Base-by-base conservation (phyloP, 1,140 invertebrate genomes). In the Camponotus pennsylvanicus region DNA sequence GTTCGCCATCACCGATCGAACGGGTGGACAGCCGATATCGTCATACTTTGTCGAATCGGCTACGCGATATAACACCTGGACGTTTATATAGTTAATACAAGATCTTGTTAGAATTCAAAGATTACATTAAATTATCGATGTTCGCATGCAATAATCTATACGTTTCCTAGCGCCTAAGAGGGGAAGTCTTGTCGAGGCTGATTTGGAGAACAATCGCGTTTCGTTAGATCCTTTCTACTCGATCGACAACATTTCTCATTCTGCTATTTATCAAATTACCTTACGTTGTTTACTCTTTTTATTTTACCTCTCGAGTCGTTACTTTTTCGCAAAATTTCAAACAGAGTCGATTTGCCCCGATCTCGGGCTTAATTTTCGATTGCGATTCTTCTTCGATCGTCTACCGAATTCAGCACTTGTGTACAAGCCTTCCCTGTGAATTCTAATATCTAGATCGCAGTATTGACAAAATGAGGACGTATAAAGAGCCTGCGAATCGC, bases 391-490 rank as follows among this genome's bases (percentile, higher is more conserved):
- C 11, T 49, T n/a, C 27, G 40, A 59, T 40, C 40, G 59, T 83
- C 52, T 21, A 18, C 55, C 79, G 49, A 63, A 42, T 83, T 73
- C 69, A 83, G 69, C 69, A 75, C 32, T 45, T 45, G 40, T 61
- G 15, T 3, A 61, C 75, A 86, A 89, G 86, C 57, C 42, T 66
- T 73, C 75, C 77, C 52, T 45, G 52, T 73, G 7, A 32, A 67
- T 89, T 86, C 70, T 76, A 88, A 76, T 77, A 89, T 75, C 78
- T 86, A 83, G 42, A 85, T 89, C 87, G 88, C 66, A 86, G 59
- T 93, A 93, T 93, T 93, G 92, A 93, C 92, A 91, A 93, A 92
- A 70, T 90, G 93, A 92, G 93, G 92, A 93, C 92, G 92, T 93
- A 89, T 92, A 87, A 90, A 92, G 89, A 67, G 77, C 87, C 80